Evolutionary conservation across 2,113 vertebrate genomes (phyloP).

Genomic region (Galbula dea): DNA sequence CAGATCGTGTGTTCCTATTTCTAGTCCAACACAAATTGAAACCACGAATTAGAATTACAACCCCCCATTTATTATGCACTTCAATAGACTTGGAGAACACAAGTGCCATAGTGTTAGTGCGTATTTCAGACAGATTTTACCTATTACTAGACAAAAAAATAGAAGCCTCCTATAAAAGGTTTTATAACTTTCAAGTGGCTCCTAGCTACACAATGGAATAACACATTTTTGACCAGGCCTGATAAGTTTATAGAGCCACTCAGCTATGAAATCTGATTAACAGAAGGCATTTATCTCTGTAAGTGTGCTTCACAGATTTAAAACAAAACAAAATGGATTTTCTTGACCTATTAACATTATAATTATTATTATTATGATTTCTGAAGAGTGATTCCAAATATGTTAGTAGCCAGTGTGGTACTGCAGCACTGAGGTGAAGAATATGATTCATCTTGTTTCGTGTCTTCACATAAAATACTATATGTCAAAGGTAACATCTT

Average conservation of each 20-base stretch:
- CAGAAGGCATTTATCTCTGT: background rate
- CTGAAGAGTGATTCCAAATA: background rate
- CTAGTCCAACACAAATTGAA: background rate
- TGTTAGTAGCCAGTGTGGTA: background rate
- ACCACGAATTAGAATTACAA: background rate
- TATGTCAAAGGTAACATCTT: background rate
- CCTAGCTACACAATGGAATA: background rate
- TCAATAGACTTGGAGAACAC: background rate
- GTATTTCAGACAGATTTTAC: background rate
- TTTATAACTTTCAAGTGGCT: background rate
- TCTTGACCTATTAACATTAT: background rate
- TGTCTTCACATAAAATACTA: background rate
- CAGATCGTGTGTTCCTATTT: background rate
- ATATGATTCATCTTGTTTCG: background rate
- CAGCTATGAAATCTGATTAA: background rate
- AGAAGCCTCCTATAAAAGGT: background rate
- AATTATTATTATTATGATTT: background rate
- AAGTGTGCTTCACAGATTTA: background rate
- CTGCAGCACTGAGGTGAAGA: background rate
- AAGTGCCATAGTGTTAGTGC: background rate
- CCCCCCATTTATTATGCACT: accelerated
- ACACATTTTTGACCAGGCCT: background rate
- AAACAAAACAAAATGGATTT: slow-evolving; percentile 2
- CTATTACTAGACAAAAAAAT: background rate
- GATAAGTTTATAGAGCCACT: background rate